A percentile compares a stretch with the other conserved stretches of the same genome.
phyloP scores from a whole-genome alignment of 2,113 vertebrate genomes.

The Grammomys dolichurus region DNA sequence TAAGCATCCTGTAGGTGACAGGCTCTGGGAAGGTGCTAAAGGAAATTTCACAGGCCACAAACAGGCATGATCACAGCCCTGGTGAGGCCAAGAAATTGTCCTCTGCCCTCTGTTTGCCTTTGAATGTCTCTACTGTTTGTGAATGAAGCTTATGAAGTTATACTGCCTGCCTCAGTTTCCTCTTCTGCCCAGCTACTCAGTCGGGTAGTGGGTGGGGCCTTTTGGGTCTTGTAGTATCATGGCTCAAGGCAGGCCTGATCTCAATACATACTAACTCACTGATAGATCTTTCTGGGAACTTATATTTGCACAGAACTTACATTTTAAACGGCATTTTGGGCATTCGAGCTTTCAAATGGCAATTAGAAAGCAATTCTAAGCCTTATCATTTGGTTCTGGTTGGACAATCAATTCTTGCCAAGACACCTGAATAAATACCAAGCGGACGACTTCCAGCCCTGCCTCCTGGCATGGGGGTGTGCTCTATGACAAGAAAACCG shows the following conservation, averaged over 20 bases:
- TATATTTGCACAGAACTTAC: not conserved
- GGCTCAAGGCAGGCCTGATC: not conserved
- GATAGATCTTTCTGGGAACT: not conserved
- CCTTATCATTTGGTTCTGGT: not conserved
- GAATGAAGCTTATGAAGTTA: not conserved
- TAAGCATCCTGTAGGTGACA: not conserved
- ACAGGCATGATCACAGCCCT: not conserved
- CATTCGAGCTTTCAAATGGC: not conserved
- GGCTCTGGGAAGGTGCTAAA: not conserved
- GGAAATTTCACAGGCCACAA: rapidly evolving
- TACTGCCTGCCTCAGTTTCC: not conserved
- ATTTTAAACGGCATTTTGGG: not conserved
- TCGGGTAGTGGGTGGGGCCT: not conserved
- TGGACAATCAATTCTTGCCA: constrained; percentile 30
- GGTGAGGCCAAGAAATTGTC: rapidly evolving
- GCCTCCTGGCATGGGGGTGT: not conserved
- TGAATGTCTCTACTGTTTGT: not conserved
- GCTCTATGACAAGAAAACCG: not conserved
- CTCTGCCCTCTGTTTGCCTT: not conserved
- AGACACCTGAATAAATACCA: constrained; percentile 11
- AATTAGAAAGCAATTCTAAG: not conserved
- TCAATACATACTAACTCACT: not conserved
- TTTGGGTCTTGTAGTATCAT: not conserved
- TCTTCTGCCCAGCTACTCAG: not conserved
- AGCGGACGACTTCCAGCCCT: constrained; percentile 40